A percentile compares a stretch with the other conserved stretches of the same genome.
Evolutionary conservation across 2,797 vertebrate species (phyloP).

Genomic region (Hemibagrus guttatus): DNA sequence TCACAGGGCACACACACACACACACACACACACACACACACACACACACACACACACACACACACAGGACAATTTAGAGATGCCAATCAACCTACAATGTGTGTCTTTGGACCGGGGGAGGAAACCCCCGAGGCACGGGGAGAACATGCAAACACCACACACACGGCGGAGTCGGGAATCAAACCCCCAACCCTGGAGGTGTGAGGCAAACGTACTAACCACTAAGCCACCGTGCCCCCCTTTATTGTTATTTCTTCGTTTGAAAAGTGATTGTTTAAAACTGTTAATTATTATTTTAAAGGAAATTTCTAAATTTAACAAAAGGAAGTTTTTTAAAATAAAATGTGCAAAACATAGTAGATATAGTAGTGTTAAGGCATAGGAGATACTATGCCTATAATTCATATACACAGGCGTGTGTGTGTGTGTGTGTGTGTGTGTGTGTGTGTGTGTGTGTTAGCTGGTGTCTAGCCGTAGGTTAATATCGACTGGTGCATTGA

Average conservation of each 20-base stretch:
- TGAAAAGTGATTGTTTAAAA: background rate
- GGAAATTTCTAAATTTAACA: background rate
- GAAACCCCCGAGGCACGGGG: too few species aligned
- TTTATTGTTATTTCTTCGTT: background rate
- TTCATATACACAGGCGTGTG: background rate
- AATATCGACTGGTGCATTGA: slow-evolving; percentile 66
- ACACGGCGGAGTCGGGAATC: too few species aligned
- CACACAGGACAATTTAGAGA: too few species aligned
- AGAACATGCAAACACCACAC: too few species aligned
- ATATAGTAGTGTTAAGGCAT: background rate
- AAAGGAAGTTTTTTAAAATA: background rate
- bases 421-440: slow-evolving; percentile 8
- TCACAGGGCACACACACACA: too few species aligned
- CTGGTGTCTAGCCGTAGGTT: slow-evolving; percentile 38
- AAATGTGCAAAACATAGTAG: background rate
- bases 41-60: too few species aligned
- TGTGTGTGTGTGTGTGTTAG: background rate
- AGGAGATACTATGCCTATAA: background rate
- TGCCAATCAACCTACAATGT: too few species aligned
- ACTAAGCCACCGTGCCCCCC: too few species aligned
- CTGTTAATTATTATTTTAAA: background rate
- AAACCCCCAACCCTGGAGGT: too few species aligned
- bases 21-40: too few species aligned
- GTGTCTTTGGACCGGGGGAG: too few species aligned
- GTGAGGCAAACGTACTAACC: too few species aligned